These are phyloP conservation scores for Apodemia mormo DNA, from an alignment of 2,888 invertebrate species.

Conservation along the genomic window DNA sequence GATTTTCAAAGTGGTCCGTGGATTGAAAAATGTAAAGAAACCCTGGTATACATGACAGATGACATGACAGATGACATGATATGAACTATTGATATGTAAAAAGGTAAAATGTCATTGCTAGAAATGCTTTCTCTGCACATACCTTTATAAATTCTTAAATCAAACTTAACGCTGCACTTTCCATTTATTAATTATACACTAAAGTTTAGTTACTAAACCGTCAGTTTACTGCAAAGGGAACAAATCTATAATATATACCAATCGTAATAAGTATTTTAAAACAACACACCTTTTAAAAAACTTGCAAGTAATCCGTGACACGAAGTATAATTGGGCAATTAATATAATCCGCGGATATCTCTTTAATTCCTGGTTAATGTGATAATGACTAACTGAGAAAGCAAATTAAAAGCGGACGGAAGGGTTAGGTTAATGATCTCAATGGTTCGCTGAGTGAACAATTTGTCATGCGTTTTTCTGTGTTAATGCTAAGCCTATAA, in stretches of 20 bases:
- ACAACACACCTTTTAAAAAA: background rate
- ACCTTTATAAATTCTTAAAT: no score
- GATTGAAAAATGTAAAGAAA: no score
- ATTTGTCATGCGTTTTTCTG: conserved; percentile 33
- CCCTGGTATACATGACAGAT: no score
- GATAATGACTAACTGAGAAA: conserved; percentile 20
- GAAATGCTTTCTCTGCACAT: no score
- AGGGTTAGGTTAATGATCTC: conserved; percentile 36
- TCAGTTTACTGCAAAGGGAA: no score
- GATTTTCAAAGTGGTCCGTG: no score
- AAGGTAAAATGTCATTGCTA: no score
- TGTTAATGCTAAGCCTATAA: background rate
- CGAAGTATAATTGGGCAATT: conserved; percentile 6
- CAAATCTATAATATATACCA: background rate
- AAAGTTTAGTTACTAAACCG: no score
- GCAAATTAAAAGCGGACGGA: conserved; percentile 31
- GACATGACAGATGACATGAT: no score
- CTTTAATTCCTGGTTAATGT: conserved; percentile 9
- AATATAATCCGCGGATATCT: conserved; percentile 16
- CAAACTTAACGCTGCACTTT: no score
- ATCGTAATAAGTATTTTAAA: background rate
- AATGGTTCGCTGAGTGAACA: conserved; percentile 34
- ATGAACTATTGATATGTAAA: no score
- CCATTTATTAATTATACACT: no score
- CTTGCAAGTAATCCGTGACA: conserved; percentile 6